Evolutionary conservation across 1,140 invertebrate species (phyloP).

Genomic region (Temnothorax curvispinosus): DNA sequence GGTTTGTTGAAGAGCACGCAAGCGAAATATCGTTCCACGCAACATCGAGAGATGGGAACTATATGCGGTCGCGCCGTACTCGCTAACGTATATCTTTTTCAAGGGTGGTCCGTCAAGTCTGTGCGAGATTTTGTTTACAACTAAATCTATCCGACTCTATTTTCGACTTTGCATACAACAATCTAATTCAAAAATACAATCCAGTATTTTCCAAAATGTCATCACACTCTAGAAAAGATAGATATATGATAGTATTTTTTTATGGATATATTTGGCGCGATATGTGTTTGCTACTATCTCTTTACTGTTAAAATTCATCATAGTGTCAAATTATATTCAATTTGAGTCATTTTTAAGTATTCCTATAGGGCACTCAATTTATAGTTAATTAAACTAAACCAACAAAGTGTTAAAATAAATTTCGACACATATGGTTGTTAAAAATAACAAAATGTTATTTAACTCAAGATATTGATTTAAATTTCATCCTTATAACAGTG

Average conservation of each 20-base stretch:
- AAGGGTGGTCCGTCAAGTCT: neutral
- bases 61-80: neutral
- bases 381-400: too few species aligned
- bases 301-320: too few species aligned
- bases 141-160: neutral
- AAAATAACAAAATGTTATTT: too few species aligned
- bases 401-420: too few species aligned
- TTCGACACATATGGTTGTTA: too few species aligned
- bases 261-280: neutral
- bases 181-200: neutral
- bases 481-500: too few species aligned
- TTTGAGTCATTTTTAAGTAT: too few species aligned
- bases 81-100: neutral
- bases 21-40: neutral
- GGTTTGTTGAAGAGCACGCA: conserved; percentile 15
- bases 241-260: neutral
- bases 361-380: too few species aligned
- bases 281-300: too few species aligned
- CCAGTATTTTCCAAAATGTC: neutral
- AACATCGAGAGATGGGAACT: neutral
- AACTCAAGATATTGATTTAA: too few species aligned
- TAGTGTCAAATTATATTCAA: too few species aligned
- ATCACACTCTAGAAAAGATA: neutral
- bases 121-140: neutral
- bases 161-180: neutral